Evolutionary conservation across 1,140 invertebrate species (phyloP).

Genomic region (Hyles euphorbiae): DNA sequence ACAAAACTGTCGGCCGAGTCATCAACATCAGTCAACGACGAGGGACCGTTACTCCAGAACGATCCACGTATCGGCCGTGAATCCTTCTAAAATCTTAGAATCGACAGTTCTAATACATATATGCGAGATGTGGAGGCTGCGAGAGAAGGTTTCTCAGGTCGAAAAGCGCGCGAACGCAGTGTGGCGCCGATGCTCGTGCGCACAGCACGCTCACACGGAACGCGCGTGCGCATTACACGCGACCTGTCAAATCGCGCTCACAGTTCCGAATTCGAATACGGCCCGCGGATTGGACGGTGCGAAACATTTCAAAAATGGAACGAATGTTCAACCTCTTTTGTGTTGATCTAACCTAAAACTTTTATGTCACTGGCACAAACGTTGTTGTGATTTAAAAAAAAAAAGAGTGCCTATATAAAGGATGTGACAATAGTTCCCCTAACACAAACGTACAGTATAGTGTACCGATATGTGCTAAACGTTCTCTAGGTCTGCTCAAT

Average conservation of each 20-base stretch:
- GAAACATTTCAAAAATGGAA: slow-evolving; percentile 50
- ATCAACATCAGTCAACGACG: slow-evolving; percentile 51
- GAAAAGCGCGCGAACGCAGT: slow-evolving; percentile 74
- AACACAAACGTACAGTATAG: slow-evolving; percentile 32
- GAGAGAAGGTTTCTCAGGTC: slow-evolving; percentile 54
- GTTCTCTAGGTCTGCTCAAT: slow-evolving; percentile 57
- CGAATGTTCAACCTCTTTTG: slow-evolving; percentile 36
- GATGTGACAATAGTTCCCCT: slow-evolving; percentile 7
- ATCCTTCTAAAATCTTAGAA: slow-evolving; percentile 44
- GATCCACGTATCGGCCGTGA: slow-evolving; percentile 28
- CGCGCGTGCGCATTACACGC: slow-evolving; percentile 43
- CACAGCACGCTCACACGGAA: slow-evolving; percentile 57
- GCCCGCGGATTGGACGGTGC: slow-evolving; percentile 31
- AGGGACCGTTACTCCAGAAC: slow-evolving; percentile 32
- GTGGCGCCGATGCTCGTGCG: slow-evolving; percentile 61
- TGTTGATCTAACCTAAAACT: slow-evolving; percentile 42
- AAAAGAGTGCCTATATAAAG: neutral
- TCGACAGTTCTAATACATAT: slow-evolving; percentile 50
- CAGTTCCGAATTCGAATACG: slow-evolving; percentile 44
- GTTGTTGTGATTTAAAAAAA: slow-evolving; percentile 1
- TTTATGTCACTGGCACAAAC: neutral
- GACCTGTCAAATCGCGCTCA: slow-evolving; percentile 45
- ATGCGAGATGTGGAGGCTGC: slow-evolving; percentile 45
- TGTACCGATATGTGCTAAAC: slow-evolving; percentile 65
- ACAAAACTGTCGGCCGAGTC: slow-evolving; percentile 37